phyloP scores from a whole-genome alignment of 35 echinoderm and acorn worm species.

The Amphiura filiformis region DNA sequence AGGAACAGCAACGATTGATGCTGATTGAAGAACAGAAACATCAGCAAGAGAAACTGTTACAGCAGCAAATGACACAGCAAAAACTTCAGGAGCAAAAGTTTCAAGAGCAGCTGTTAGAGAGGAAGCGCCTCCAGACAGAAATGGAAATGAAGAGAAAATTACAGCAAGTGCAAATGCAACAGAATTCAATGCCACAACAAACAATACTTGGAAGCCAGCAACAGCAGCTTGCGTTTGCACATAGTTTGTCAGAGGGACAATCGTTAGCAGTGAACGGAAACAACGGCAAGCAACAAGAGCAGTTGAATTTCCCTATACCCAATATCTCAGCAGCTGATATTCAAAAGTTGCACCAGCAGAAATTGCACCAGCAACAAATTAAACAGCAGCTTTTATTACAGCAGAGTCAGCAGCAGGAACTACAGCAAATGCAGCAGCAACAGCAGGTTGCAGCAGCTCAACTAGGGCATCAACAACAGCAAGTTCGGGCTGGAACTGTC shows the following conservation, averaged over 20 bases:
- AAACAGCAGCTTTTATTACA: slow-evolving; percentile 41
- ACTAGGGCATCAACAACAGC: slow-evolving; percentile 12
- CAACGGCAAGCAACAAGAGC: not conserved
- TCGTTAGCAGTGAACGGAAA: too few relatives aligned
- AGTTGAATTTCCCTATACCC: not conserved
- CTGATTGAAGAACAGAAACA: slow-evolving; percentile 38
- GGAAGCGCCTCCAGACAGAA: slow-evolving; percentile 14
- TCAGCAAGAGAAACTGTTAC: slow-evolving; percentile 50
- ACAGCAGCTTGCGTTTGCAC: slow-evolving; percentile 2
- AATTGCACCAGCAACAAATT: slow-evolving; percentile 30
- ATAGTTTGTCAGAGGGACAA: not conserved
- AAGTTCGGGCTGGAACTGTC: not conserved
- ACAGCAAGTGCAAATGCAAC: slow-evolving; percentile 16
- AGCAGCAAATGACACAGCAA: slow-evolving; percentile 56
- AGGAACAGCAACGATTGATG: slow-evolving; percentile 48
- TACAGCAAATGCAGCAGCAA: slow-evolving; percentile 20
- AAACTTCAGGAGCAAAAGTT: slow-evolving; percentile 41
- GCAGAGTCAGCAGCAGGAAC: slow-evolving; percentile 39
- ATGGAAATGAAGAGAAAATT: not conserved
- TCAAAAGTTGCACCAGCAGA: slow-evolving; percentile 31
- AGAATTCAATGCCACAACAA: slow-evolving; percentile 14
- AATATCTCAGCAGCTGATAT: not conserved
- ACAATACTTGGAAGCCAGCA: not conserved
- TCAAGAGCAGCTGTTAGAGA: slow-evolving; percentile 36
- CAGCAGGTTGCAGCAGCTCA: slow-evolving; percentile 19